Evolutionary conservation across 1,140 invertebrate genomes (phyloP), one percentile per base, ranked within the genome.

Genomic region (Mercenaria mercenaria): DNA sequence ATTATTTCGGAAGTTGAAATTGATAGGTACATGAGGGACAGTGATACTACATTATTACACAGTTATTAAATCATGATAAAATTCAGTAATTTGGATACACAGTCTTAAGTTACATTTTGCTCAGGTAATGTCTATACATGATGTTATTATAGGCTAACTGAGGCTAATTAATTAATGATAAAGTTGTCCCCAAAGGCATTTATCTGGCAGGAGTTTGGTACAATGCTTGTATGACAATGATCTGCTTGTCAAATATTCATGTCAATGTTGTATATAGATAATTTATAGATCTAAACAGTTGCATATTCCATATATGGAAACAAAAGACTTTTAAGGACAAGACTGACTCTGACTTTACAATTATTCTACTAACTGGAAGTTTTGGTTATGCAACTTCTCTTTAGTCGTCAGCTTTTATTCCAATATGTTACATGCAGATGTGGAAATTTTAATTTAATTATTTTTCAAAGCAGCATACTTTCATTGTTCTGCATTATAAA

Each of bases 211-310:
- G 67, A 72, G 37, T 41, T 39, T n/a, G 10, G 29, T 72, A 23
- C 37, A 41, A 3, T 15, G 8, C 3, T 72, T 37, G 67, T 72
- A 41, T 37, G 67, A 72, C 67, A 39, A 72, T 39, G 34, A 72
- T 72, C 39, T 39, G 2, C 67, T 72, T 72, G 67, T 72, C 61
- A 67, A 67, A 67, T 67, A 67, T 67, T 72, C 29, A 72, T 72
- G 67, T 72, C 67, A 20, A 10, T 2, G 29, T 72, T 72, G 6
- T 64, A n/a, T 72, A 41, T 20, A 72, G 29, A 72, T 41, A 39
- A 37, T 37, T 8, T 39, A 2, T 64, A 64, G n/a, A 29, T n/a
- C n/a, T n/a, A 20, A 26, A n/a, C 26, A 29, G 52, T 29, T 64
- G 3, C 15, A 64, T 20, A 64, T 64, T 18, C 1, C 1, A 39